phyloP scores from a whole-genome alignment of 2,113 vertebrate species.

The Sturnus vulgaris region DNA sequence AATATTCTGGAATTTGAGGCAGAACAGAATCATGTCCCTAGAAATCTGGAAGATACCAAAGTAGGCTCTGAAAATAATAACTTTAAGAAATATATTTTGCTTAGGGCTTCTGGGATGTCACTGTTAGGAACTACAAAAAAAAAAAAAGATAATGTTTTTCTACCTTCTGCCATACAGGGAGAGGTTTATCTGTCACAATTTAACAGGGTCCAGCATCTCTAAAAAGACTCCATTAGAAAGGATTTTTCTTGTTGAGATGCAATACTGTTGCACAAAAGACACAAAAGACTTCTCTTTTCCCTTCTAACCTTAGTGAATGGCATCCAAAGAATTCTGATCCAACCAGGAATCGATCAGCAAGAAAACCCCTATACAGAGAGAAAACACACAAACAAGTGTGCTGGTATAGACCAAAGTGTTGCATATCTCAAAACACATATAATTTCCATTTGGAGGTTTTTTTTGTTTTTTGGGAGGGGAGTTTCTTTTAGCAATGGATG shows the following conservation, averaged over 20 bases:
- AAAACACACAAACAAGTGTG: neutral
- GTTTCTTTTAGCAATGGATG: conserved; percentile 51
- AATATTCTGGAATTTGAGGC: neutral
- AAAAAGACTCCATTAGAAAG: neutral
- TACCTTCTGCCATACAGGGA: neutral
- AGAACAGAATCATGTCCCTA: neutral
- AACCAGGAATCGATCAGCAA: neutral
- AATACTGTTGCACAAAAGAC: conserved; percentile 13
- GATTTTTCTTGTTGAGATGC: neutral
- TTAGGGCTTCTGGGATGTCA: neutral
- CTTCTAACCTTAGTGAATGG: neutral
- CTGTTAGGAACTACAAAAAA: neutral
- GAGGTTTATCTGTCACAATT: neutral
- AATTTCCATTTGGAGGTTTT: conserved; percentile 23
- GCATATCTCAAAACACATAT: neutral
- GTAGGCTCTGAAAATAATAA: neutral
- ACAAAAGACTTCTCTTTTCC: conserved; percentile 15
- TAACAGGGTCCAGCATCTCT: neutral
- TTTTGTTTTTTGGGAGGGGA: neutral
- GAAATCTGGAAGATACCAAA: neutral
- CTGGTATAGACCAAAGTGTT: neutral
- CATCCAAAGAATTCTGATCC: neutral
- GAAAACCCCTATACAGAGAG: neutral
- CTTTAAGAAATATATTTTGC: neutral
- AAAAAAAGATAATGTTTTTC: neutral